Conservation (phyloP, 2,888 invertebrate species). For the Thalpophila matura region DNA sequence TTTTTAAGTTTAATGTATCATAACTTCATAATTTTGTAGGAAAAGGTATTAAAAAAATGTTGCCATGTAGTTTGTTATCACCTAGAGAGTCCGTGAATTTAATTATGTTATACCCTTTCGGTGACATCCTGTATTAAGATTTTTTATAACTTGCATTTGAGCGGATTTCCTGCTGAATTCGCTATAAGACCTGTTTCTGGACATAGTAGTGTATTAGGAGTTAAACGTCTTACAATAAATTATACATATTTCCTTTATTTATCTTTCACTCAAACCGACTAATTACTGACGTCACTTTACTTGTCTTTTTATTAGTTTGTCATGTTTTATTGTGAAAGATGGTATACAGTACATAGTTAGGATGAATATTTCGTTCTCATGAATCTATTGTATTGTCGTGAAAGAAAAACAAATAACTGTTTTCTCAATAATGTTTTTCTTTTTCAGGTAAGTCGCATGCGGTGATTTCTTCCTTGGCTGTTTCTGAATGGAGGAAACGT, state of each 20-base stretch:
- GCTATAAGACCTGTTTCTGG: too few relatives aligned
- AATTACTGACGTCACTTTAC: too few relatives aligned
- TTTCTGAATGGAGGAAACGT: not conserved
- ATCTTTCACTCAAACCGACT: not conserved
- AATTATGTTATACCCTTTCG: too few relatives aligned
- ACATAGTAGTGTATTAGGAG: too few relatives aligned
- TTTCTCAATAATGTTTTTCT: not conserved
- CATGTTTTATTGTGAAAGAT: not conserved
- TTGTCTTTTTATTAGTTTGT: not conserved
- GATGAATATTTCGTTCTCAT: not conserved
- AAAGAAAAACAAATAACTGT: not conserved
- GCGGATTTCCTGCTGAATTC: not conserved
- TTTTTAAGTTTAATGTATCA: too few relatives aligned
- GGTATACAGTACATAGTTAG: not conserved
- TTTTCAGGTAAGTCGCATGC: constrained; percentile 56
- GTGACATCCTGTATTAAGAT: too few relatives aligned
- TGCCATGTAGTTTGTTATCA: too few relatives aligned
- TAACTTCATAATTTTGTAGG: too few relatives aligned
- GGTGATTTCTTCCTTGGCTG: not conserved
- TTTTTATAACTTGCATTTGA: too few relatives aligned
- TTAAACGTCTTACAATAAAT: not conserved
- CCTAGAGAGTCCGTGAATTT: too few relatives aligned
- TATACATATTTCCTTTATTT: not conserved
- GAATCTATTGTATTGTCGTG: not conserved
- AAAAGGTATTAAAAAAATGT: too few relatives aligned